Evolutionary conservation across 2,113 vertebrate genomes (phyloP).

Genomic region (Pagrus major): DNA sequence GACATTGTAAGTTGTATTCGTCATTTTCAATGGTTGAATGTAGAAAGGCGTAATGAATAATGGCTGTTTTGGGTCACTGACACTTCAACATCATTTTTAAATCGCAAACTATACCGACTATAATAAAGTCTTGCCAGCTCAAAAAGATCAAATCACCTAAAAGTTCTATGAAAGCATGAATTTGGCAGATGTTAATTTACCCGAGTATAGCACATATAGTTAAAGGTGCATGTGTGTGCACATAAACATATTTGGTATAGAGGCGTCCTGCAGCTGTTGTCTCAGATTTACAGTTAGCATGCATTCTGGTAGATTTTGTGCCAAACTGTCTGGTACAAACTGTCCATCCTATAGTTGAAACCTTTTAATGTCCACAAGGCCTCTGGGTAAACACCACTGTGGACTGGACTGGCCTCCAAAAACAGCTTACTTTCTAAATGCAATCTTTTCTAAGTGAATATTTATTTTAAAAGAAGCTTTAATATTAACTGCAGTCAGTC

Average conservation of each 20-base stretch:
- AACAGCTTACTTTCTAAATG: slow-evolving; percentile 20
- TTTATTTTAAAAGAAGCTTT: too few relatives aligned
- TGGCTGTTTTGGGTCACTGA: background rate
- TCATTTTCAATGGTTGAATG: background rate
- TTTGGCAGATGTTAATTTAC: background rate
- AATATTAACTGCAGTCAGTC: background rate
- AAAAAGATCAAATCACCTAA: background rate
- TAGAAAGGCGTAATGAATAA: background rate
- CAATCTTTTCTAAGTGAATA: background rate
- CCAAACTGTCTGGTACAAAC: slow-evolving; percentile 4
- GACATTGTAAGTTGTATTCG: background rate
- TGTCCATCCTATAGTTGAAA: slow-evolving; percentile 13
- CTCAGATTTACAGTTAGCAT: background rate
- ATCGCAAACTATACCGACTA: background rate
- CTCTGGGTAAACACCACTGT: slow-evolving; percentile 45
- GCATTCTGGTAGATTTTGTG: slow-evolving; percentile 14
- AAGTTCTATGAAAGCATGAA: background rate
- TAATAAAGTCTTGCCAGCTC: background rate
- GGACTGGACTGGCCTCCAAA: background rate
- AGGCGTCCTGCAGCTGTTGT: background rate
- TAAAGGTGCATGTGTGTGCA: background rate
- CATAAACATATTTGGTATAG: background rate
- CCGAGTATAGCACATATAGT: background rate
- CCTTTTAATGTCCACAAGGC: slow-evolving; percentile 20
- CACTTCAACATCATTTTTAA: background rate